phyloP scores from a whole-genome alignment of 2,797 vertebrate genomes.

The Phyllotis vaccarum region DNA sequence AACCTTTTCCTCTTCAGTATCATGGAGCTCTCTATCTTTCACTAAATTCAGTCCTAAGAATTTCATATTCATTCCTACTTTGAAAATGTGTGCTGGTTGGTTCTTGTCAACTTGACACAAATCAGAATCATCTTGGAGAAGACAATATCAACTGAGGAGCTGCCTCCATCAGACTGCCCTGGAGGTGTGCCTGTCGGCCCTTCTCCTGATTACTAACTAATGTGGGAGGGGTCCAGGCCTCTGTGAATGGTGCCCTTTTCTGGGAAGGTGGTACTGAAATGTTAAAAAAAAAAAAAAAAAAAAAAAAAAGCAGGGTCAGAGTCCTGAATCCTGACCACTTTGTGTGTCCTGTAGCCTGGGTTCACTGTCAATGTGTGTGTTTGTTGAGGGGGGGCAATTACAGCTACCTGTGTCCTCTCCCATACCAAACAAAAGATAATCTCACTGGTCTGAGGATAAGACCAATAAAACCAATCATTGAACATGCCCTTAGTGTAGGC shows the following conservation, averaged over 20 bases:
- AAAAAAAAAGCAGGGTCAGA: no score
- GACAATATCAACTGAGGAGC: background rate
- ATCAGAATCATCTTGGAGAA: background rate
- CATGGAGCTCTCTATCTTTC: background rate
- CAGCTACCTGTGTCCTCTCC: no score
- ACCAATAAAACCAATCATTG: constrained; percentile 91
- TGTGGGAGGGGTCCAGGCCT: background rate
- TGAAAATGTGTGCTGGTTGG: background rate
- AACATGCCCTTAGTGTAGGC: constrained; percentile 91
- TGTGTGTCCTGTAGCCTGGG: no score
- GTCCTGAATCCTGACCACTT: no score
- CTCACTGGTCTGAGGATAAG: no score
- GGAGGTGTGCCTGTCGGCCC: background rate
- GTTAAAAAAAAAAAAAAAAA: no score
- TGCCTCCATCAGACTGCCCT: no score
- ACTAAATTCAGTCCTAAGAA: background rate
- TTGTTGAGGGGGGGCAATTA: no score
- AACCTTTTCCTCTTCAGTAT: background rate
- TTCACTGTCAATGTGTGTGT: no score
- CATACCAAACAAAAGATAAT: no score
- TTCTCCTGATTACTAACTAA: background rate
- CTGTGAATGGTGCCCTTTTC: background rate
- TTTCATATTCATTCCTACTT: background rate
- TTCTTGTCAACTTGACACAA: background rate
- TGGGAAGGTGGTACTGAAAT: background rate